phyloP scores from a whole-genome alignment of 2,797 vertebrate genomes.

The Oreonectes daqikongensis region DNA sequence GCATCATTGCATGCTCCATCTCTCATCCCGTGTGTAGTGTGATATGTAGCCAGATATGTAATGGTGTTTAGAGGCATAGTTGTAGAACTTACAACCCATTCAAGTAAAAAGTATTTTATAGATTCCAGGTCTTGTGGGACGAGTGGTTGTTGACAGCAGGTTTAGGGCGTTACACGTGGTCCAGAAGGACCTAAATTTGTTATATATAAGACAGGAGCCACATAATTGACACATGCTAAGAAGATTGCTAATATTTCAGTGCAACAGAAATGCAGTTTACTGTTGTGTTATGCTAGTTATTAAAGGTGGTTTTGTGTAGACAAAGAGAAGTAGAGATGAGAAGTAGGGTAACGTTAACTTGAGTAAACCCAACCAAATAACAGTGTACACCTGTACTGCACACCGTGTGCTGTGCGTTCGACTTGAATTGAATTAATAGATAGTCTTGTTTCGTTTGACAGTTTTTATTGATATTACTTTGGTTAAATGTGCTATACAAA shows the following conservation, averaged over 20 bases:
- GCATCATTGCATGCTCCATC: neutral
- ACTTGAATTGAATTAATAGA: no score
- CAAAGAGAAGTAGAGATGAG: neutral
- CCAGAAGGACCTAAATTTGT: neutral
- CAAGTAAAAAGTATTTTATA: conserved; percentile 7
- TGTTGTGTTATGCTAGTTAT: neutral
- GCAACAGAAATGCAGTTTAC: neutral
- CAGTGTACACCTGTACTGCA: no score
- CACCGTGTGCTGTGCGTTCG: no score
- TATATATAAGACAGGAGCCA: conserved; percentile 28
- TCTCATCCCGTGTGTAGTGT: neutral
- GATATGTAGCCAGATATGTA: no score
- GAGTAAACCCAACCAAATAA: no score
- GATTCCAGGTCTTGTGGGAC: conserved; percentile 13
- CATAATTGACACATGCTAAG: conserved; percentile 4
- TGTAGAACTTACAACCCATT: neutral
- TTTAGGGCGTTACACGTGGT: conserved; percentile 23
- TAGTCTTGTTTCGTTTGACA: no score
- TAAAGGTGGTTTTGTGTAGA: neutral
- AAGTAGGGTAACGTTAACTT: no score
- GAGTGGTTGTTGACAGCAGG: conserved; percentile 8
- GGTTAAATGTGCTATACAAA: no score
- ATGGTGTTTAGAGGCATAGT: neutral
- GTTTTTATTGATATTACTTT: no score
- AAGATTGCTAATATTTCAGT: neutral